phyloP scores from a whole-genome alignment of 2,888 invertebrate species.

The Hirtodrosophila alboralis region DNA sequence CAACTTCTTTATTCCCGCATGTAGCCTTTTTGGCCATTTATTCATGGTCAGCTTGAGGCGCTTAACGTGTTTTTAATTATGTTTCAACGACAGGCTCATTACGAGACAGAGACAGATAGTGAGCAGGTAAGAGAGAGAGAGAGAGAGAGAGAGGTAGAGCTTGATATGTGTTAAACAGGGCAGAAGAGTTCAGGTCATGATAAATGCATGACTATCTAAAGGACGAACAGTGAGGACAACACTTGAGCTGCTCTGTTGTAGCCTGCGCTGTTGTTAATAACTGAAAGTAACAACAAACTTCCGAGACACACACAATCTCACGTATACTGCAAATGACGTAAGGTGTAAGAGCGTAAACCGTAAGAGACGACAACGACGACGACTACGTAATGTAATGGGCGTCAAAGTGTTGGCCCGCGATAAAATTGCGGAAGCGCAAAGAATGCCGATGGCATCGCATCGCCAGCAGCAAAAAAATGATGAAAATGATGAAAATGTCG shows the following conservation, averaged over 20 bases:
- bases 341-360: constrained; percentile 14
- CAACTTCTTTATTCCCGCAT: background rate
- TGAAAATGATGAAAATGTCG: constrained; percentile 44
- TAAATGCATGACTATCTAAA: constrained; percentile 57
- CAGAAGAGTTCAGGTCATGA: constrained; percentile 52
- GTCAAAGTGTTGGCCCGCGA: constrained; percentile 57
- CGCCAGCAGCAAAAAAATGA: constrained; percentile 35
- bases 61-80: constrained; percentile 69
- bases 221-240: constrained; percentile 1
- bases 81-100: constrained; percentile 64
- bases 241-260: constrained; percentile 7
- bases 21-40: constrained; percentile 30
- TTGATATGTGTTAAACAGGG: constrained; percentile 40
- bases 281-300: constrained; percentile 15
- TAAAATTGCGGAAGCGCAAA: constrained; percentile 77
- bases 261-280: constrained; percentile 42
- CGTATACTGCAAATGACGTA: constrained; percentile 56
- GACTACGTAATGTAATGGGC: constrained; percentile 34
- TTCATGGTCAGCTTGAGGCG: constrained; percentile 48
- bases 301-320: constrained; percentile 16
- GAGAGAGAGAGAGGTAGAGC: background rate
- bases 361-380: too few relatives aligned
- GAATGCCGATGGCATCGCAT: constrained; percentile 71
- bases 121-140: background rate
- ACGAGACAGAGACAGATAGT: constrained; percentile 9